A percentile compares a stretch with the other conserved stretches of the same genome.
phyloP scores from a whole-genome alignment of 2,888 invertebrate species.

The Caenorhabditis macrosperma region DNA sequence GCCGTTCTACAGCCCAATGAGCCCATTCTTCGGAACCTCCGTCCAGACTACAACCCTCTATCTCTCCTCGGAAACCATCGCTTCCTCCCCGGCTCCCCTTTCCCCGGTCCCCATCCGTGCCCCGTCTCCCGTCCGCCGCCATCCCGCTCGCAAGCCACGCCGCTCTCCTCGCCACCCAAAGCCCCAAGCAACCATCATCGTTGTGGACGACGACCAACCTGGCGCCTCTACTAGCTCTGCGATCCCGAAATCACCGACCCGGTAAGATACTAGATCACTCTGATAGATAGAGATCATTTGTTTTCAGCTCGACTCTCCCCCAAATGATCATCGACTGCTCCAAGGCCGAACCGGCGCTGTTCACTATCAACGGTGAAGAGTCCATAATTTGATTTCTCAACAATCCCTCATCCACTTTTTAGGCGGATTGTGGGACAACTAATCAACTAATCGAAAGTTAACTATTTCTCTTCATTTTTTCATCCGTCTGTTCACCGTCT shows the following conservation, averaged over 20 bases:
- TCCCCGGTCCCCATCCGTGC: constrained; percentile 21
- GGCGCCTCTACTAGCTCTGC: constrained; percentile 37
- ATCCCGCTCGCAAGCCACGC: constrained; percentile 37
- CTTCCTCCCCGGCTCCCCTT: constrained; percentile 9
- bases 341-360: constrained; percentile 63
- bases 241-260: constrained; percentile 14
- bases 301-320: constrained; percentile 34
- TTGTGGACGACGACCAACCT: constrained; percentile 15
- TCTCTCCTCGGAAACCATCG: constrained; percentile 39
- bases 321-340: constrained; percentile 67
- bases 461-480: not conserved
- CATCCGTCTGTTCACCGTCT: not conserved
- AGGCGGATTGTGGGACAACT: constrained; percentile 50
- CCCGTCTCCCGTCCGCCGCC: constrained; percentile 47
- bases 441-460: not conserved
- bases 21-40: constrained; percentile 32
- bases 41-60: constrained; percentile 43
- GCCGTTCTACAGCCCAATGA: constrained; percentile 52
- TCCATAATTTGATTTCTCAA: constrained; percentile 54
- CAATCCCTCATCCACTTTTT: constrained; percentile 33
- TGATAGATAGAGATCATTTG: not conserved
- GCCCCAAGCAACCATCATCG: constrained; percentile 17
- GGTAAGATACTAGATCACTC: not conserved
- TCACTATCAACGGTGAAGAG: constrained; percentile 58
- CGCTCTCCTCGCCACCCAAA: constrained; percentile 41